Evolutionary conservation across 2,888 invertebrate genomes (phyloP).

Genomic region (Agriotes lineatus): DNA sequence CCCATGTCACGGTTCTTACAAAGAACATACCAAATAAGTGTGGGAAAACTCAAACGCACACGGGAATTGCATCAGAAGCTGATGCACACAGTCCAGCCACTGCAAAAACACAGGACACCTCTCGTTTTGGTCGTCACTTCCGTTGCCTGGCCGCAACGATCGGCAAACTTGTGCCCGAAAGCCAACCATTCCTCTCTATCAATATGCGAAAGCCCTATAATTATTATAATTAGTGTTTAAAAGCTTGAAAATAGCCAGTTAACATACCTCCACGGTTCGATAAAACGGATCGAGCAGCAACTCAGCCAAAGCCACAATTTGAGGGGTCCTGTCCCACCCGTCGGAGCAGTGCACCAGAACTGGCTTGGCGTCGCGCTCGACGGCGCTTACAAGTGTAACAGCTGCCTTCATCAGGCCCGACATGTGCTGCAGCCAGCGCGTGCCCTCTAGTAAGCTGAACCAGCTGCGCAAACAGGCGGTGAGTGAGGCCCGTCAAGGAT

Average conservation of each 20-base stretch:
- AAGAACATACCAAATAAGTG: constrained; percentile 83
- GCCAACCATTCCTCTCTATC: constrained; percentile 98
- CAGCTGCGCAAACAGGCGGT: constrained; percentile 86
- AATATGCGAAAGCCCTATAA: constrained; percentile 91
- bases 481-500: too few species aligned
- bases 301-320: constrained; percentile 94
- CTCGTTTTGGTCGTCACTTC: constrained; percentile 92
- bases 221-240: background rate
- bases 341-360: constrained; percentile 98
- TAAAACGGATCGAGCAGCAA: constrained; percentile 94
- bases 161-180: constrained; percentile 98
- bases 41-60: constrained; percentile 96
- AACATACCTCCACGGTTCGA: constrained; percentile 85
- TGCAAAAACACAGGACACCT: constrained; percentile 97
- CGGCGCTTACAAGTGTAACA: constrained; percentile 82
- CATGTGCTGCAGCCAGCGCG: constrained; percentile 93
- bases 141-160: constrained; percentile 90
- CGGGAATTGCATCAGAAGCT: constrained; percentile 88
- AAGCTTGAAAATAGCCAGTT: background rate
- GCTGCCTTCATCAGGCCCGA: constrained; percentile 87
- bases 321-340: constrained; percentile 99
- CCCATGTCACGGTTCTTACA: background rate
- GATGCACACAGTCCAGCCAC: constrained; percentile 97
- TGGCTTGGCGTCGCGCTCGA: constrained; percentile 85
- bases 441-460: constrained; percentile 88